phyloP scores from a whole-genome alignment of 2,888 invertebrate species.

The Pyralis farinalis region DNA sequence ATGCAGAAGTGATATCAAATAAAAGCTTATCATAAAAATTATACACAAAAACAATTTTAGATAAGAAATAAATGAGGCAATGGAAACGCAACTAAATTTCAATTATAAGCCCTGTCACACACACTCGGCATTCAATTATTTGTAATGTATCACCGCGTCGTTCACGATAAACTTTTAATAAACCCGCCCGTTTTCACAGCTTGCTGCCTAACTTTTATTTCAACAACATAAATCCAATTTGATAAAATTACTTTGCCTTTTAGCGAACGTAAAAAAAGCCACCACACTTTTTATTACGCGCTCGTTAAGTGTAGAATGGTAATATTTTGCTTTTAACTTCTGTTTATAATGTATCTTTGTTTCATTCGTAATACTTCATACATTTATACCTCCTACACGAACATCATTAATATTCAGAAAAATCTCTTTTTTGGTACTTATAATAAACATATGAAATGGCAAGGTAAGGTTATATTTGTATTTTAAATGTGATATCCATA shows the following conservation, averaged over 20 bases:
- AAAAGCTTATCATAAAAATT: constrained; percentile 3
- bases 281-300: constrained; percentile 2
- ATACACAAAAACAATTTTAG: constrained; percentile 14
- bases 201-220: constrained; percentile 10
- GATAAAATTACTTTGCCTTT: constrained; percentile 12
- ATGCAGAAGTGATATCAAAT: background rate
- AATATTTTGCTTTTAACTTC: constrained; percentile 4
- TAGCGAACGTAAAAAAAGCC: constrained; percentile 5
- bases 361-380: background rate
- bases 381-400: too few relatives aligned
- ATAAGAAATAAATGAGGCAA: constrained; percentile 1
- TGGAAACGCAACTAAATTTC: constrained; percentile 10
- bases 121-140: constrained; percentile 19
- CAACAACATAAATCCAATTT: constrained; percentile 16
- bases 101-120: constrained; percentile 21
- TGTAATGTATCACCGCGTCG: constrained; percentile 19
- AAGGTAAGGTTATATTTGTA: too few relatives aligned
- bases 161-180: constrained; percentile 21
- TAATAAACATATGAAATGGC: too few relatives aligned
- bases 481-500: too few relatives aligned
- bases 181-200: constrained; percentile 12
- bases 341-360: background rate
- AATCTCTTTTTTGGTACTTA: too few relatives aligned
- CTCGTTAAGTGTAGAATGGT: constrained; percentile 1
- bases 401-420: too few relatives aligned